Percentiles rank a stretch among this genome's conserved stretches.
phyloP scores from a whole-genome alignment of 92 coral and sea anemone genomes.

The Ricordea florida region DNA sequence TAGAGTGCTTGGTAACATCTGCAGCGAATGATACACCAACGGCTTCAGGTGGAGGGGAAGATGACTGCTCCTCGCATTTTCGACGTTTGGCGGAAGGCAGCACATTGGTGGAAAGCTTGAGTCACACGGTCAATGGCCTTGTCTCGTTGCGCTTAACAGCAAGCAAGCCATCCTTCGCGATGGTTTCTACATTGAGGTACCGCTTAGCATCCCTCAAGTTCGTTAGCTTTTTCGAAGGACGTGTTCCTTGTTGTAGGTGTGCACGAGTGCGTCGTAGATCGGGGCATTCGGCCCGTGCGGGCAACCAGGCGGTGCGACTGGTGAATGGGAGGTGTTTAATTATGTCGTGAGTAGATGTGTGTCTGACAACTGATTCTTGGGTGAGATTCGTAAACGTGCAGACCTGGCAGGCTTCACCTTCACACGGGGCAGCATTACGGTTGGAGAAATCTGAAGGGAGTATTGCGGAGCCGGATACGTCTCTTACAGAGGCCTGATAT shows the following conservation, averaged over 20 bases:
- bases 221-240: background rate
- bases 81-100: background rate
- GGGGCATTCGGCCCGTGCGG: constrained; percentile 1
- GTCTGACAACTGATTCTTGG: constrained; percentile 48
- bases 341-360: constrained; percentile 32
- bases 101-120: constrained; percentile 5
- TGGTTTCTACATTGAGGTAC: background rate
- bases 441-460: too few species aligned
- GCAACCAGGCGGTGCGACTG: constrained; percentile 1
- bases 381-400: constrained; percentile 43
- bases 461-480: too few species aligned
- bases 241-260: background rate
- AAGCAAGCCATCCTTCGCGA: too few species aligned
- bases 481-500: too few species aligned
- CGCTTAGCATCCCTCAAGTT: background rate
- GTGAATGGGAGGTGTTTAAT: constrained; percentile 24
- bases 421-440: constrained; percentile 21
- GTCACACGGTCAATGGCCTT: constrained; percentile 1
- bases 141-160: background rate
- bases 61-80: constrained; percentile 13
- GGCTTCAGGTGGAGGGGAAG: constrained; percentile 14
- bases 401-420: constrained; percentile 7
- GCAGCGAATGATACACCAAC: constrained; percentile 29
- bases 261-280: background rate
- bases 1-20: constrained; percentile 8